Percentiles rank a stretch among this genome's conserved stretches.
phyloP scores from a whole-genome alignment of 2,113 vertebrate species.

The Psammodynastes pulverulentus region DNA sequence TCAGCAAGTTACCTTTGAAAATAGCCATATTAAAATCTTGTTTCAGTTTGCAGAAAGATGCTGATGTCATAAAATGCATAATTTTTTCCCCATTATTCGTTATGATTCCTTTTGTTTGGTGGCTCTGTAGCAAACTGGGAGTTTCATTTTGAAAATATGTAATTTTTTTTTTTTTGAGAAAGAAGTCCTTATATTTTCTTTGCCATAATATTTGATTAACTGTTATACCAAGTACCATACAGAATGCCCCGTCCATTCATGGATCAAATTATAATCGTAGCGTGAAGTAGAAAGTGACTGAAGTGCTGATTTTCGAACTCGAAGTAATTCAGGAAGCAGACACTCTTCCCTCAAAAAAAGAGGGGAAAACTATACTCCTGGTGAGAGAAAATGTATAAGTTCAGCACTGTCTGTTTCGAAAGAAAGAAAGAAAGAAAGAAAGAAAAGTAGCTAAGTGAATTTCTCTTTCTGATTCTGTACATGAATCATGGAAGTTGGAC shows the following conservation, averaged over 20 bases:
- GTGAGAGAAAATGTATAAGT: not conserved
- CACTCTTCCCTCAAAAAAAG: not conserved
- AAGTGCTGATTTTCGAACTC: not conserved
- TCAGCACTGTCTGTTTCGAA: not conserved
- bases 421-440: not conserved
- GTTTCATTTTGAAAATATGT: conserved; percentile 24
- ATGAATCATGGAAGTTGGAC: not conserved
- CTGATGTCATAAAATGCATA: conserved; percentile 30
- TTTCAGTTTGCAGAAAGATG: conserved; percentile 54
- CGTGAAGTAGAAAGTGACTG: not conserved
- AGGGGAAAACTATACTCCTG: not conserved
- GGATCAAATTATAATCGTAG: not conserved
- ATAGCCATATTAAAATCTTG: conserved; percentile 51
- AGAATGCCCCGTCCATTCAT: not conserved
- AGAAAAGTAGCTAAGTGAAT: not conserved
- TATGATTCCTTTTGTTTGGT: conserved; percentile 14
- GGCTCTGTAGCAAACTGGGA: conserved; percentile 11
- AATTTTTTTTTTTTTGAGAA: conserved; percentile 1
- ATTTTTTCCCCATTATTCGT: conserved; percentile 23
- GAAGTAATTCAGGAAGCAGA: not conserved
- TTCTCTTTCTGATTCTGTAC: not conserved
- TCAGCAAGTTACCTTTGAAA: conserved; percentile 56
- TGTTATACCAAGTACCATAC: not conserved
- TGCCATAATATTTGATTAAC: not conserved
- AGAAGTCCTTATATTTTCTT: not conserved